phyloP scores from a whole-genome alignment of 2,113 vertebrate species.

The Xenopus laevis region DNA sequence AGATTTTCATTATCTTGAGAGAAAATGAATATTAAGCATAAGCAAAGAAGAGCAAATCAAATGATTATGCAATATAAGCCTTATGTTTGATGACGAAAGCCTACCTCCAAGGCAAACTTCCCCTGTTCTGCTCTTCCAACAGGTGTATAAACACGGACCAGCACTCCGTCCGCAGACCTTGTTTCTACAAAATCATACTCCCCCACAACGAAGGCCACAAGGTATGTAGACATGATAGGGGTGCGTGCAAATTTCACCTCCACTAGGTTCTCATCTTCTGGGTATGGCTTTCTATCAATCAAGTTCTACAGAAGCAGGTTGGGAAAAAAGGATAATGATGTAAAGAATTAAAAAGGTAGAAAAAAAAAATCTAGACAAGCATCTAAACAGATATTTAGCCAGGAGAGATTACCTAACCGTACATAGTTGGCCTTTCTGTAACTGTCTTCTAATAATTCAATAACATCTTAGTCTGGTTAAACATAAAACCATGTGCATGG shows the following conservation, averaged over 20 bases:
- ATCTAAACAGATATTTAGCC: too few relatives aligned
- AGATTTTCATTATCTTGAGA: too few relatives aligned
- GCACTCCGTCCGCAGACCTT: conserved; percentile 83
- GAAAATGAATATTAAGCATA: too few relatives aligned
- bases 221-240: conserved; percentile 94
- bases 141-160: conserved; percentile 92
- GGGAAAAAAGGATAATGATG: background rate
- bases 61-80: too few relatives aligned
- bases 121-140: conserved; percentile 94
- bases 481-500: too few relatives aligned
- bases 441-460: too few relatives aligned
- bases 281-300: conserved; percentile 84
- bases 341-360: too few relatives aligned
- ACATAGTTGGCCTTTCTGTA: too few relatives aligned
- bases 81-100: background rate
- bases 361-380: too few relatives aligned
- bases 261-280: conserved; percentile 85
- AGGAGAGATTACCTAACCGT: too few relatives aligned
- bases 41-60: background rate
- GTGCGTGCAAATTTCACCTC: conserved; percentile 92
- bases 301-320: conserved; percentile 71
- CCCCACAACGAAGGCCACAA: conserved; percentile 95
- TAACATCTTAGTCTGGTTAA: too few relatives aligned
- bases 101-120: conserved; percentile 95
- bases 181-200: conserved; percentile 96